Conservation (phyloP, 2,797 vertebrate species). For the Chrosomus eos region DNA sequence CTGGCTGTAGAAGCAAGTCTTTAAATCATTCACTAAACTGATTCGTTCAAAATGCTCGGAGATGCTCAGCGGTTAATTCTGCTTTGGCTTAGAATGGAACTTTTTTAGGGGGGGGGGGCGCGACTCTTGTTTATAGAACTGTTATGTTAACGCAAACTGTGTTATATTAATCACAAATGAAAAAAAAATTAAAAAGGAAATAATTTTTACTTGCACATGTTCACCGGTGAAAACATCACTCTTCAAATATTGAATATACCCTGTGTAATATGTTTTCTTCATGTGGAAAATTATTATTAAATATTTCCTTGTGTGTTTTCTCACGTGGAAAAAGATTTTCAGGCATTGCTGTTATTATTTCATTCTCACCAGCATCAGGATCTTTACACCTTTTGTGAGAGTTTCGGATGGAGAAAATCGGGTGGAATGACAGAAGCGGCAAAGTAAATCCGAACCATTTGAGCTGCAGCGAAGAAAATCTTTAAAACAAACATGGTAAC, state of each 20-base stretch:
- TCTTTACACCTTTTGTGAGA: conserved; percentile 45
- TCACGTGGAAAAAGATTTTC: conserved; percentile 47
- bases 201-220: background rate
- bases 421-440: conserved; percentile 31
- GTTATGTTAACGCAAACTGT: background rate
- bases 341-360: conserved; percentile 35
- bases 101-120: no score
- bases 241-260: background rate
- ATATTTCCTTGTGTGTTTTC: conserved; percentile 41
- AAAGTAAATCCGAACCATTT: conserved; percentile 38
- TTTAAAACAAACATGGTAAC: conserved; percentile 73
- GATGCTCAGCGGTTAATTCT: no score
- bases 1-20: no score
- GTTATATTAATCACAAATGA: background rate
- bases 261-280: conserved; percentile 34
- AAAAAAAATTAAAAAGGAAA: background rate
- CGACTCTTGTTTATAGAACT: background rate
- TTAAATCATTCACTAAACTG: no score
- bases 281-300: conserved; percentile 42
- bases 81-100: no score
- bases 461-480: conserved; percentile 44
- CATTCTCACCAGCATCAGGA: conserved; percentile 18
- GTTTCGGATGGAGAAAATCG: conserved; percentile 48
- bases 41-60: no score
- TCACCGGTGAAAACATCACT: background rate